Evolutionary conservation across 2,113 vertebrate species (phyloP).

Genomic region (Eudyptes chrysolophus): DNA sequence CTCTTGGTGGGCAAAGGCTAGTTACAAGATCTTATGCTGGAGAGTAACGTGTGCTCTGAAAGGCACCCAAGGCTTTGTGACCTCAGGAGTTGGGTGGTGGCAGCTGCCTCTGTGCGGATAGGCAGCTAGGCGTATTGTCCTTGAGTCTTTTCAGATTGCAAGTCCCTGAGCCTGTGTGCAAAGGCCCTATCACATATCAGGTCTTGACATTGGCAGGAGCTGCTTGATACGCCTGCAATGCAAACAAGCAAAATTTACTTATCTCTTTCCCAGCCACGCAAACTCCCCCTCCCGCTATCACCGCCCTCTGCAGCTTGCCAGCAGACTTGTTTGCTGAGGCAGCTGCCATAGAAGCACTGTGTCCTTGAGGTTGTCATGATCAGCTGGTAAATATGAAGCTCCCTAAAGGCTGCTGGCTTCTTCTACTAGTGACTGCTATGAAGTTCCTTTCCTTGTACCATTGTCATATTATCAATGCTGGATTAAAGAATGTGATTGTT

Average conservation of each 20-base stretch:
- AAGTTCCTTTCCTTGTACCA: not conserved
- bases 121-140: not conserved
- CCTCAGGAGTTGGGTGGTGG: not conserved
- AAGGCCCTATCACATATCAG: not conserved
- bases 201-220: not conserved
- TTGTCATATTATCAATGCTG: not conserved
- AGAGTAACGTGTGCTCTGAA: not conserved
- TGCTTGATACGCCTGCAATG: not conserved
- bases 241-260: not conserved
- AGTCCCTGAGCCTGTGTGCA: not conserved
- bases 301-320: not conserved
- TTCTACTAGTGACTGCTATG: not conserved
- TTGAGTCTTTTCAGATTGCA: not conserved
- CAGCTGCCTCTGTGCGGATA: not conserved
- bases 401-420: not conserved
- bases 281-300: not conserved
- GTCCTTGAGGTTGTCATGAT: not conserved
- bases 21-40: not conserved
- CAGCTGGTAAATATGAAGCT: not conserved
- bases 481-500: not conserved
- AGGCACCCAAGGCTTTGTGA: not conserved
- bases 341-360: constrained; percentile 10
- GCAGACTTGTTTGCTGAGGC: not conserved
- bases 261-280: not conserved
- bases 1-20: not conserved